Evolutionary conservation across 2,797 vertebrate genomes (phyloP).

Genomic region (Macropus fuliginosus): DNA sequence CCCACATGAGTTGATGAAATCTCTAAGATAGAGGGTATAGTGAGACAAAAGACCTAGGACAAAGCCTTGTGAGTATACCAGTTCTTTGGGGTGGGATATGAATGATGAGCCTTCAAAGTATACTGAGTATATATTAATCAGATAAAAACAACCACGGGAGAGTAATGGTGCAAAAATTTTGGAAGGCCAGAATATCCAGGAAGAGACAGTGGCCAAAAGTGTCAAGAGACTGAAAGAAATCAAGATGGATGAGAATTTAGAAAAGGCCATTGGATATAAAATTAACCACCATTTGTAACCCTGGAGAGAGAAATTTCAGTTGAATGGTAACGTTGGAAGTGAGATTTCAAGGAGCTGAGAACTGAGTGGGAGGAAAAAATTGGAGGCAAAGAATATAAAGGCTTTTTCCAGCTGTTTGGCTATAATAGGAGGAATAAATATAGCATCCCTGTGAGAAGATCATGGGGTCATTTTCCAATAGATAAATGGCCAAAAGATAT

Average conservation of each 20-base stretch:
- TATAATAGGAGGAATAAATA: neutral
- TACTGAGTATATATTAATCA: neutral
- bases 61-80: neutral
- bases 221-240: neutral
- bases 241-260: neutral
- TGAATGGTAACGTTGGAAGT: neutral
- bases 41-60: neutral
- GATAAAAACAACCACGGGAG: neutral
- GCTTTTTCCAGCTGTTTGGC: neutral
- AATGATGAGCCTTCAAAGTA: neutral
- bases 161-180: neutral
- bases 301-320: neutral
- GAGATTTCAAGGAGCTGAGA: neutral
- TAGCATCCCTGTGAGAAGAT: neutral
- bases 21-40: neutral
- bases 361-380: neutral
- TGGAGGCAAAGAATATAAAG: neutral
- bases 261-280: neutral
- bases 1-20: neutral
- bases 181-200: neutral
- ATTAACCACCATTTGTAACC: neutral
- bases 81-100: neutral
- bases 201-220: neutral
- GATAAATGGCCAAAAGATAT: neutral
- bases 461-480: neutral